Conservation (phyloP, 1,140 invertebrate species). For the Pteromalus puparum region DNA sequence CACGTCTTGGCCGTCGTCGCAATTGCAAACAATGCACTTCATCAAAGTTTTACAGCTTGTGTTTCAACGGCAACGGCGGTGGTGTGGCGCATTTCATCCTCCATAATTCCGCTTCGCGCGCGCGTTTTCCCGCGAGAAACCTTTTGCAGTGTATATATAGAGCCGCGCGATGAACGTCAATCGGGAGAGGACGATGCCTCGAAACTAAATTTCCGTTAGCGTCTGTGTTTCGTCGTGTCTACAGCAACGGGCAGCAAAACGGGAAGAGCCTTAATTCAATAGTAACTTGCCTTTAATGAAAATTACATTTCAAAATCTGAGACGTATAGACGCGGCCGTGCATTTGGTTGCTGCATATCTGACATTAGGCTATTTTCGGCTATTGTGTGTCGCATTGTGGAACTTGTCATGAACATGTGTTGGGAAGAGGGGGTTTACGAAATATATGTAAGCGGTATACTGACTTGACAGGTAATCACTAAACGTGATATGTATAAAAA, state of each 20-base stretch:
- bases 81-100: conserved; percentile 20
- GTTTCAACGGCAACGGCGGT: neutral
- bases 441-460: too few species aligned
- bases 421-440: too few species aligned
- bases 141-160: neutral
- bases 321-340: neutral
- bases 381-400: too few species aligned
- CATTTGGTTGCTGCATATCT: too few species aligned
- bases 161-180: neutral
- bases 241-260: neutral
- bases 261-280: conserved; percentile 5
- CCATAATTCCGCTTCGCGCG: conserved; percentile 17
- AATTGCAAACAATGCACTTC: conserved; percentile 36
- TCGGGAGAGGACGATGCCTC: conserved; percentile 2
- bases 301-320: neutral
- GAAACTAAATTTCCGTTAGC: conserved; percentile 13
- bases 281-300: conserved; percentile 13
- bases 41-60: conserved; percentile 30
- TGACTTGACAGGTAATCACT: too few species aligned
- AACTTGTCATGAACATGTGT: too few species aligned
- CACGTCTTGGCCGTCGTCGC: conserved; percentile 25
- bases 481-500: too few species aligned
- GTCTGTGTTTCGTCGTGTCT: neutral
- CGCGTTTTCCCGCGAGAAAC: neutral
- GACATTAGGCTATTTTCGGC: too few species aligned